Base-by-base conservation (phyloP, 2,888 invertebrate species). In the Cosmorhoe ocellata region DNA sequence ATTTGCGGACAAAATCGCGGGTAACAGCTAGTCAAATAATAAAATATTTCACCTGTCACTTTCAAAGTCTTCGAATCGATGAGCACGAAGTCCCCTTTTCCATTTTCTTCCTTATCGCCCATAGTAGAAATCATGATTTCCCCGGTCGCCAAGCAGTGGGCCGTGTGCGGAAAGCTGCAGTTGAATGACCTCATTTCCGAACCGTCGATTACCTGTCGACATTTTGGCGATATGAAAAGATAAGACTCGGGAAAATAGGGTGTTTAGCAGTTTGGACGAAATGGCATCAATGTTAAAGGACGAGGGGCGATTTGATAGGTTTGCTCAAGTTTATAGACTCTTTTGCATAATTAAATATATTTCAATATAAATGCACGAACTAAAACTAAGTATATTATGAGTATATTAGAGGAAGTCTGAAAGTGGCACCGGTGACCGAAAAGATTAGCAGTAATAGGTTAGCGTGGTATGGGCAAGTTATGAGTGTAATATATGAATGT, bases 91-190 rank as follows among this genome's bases (percentile, higher is more conserved):
- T 97, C 96, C 31, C 98, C 97, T 79, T 95, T 94, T 10, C 92
- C 95, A 66, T 97, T 93, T 45, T 95, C 97, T n/a, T 96, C 86
- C 24, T 92, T 92, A 84, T 98, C 97, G 9, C 98, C 99, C 94
- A 99, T 94, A 8, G 95, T 94, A 4, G 98, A 98, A 70, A 99
- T 97, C 95, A 99, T 97, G 56, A 99, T 94, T 72, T 98, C 95
- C 0, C 99, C 99, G 63, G 93, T 93, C 11, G 97, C 96, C 59
- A 99, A 90, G 80, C 99, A 99, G 81, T 99, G 99, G 2, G 96
- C 91, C 0, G 99, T 98, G 74, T 99, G 99, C 0, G 97, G 98
- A 42, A 95, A 95, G n/a, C 94, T 93, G 53, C 97, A 93, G 76
- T 96, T 93, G 48, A 93, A 89, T 54, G 92, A 91, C 74, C 94